Conservation (phyloP, 2,888 invertebrate species). For the Aelia acuminata region DNA sequence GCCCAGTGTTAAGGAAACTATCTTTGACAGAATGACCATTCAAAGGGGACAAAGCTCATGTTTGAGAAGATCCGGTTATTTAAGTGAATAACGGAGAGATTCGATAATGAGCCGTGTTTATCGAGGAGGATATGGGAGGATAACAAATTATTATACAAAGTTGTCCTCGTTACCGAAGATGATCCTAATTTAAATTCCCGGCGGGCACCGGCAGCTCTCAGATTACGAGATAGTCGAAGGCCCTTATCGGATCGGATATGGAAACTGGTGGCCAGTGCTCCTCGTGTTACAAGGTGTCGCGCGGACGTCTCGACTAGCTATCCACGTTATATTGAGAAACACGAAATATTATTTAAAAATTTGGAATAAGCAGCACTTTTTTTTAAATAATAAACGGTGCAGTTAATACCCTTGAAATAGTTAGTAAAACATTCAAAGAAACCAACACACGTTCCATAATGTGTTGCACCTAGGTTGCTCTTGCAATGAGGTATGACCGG, state of each 20-base stretch:
- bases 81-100: not conserved
- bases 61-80: not conserved
- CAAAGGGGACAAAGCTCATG: not conserved
- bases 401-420: too few species aligned
- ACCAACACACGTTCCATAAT: too few species aligned
- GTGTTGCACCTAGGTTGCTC: too few species aligned
- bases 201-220: not conserved
- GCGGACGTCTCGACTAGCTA: too few species aligned
- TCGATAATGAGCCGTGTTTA: not conserved
- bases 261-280: not conserved
- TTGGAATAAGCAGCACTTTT: too few species aligned
- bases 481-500: too few species aligned
- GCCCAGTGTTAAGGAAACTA: not conserved
- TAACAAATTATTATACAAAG: not conserved
- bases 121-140: not conserved
- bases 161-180: not conserved
- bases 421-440: too few species aligned
- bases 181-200: not conserved
- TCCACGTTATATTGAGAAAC: too few species aligned
- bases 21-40: not conserved
- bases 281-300: not conserved
- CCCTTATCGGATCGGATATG: not conserved
- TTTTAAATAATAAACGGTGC: too few species aligned
- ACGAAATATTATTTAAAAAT: too few species aligned
- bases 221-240: constrained; percentile 19